These are phyloP conservation scores for Lepidurus apus DNA, from an alignment of 1,140 invertebrate genomes.

Conservation along the genomic window DNA sequence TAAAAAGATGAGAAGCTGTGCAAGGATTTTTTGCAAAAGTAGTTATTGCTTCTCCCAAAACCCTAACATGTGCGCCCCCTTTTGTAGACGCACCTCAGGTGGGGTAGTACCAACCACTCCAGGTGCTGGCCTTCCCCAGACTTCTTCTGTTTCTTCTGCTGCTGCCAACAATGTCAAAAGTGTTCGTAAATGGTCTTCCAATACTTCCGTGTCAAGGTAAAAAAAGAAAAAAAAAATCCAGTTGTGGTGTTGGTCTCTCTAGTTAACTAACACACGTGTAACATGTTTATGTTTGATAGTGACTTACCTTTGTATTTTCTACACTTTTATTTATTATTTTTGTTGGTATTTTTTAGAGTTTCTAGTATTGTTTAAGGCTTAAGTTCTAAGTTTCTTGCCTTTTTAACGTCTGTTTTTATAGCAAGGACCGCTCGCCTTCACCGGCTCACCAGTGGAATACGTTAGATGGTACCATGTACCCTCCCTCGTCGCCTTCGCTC, in stretches of 20 bases:
- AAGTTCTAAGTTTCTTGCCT: constrained; percentile 13
- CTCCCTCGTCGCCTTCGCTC: constrained; percentile 52
- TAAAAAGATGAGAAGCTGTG: background rate
- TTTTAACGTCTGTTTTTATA: constrained; percentile 40
- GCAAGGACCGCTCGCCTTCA: constrained; percentile 53
- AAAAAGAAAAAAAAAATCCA: background rate
- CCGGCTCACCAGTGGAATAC: constrained; percentile 41
- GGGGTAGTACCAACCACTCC: background rate
- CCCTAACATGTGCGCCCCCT: background rate
- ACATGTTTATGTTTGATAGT: background rate
- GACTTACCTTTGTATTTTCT: background rate
- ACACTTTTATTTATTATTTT: constrained; percentile 29
- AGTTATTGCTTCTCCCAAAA: background rate
- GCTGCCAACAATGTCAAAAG: constrained; percentile 25
- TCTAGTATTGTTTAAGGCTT: background rate
- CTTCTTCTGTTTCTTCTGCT: constrained; percentile 30
- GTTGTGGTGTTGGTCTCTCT: background rate
- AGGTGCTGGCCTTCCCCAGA: constrained; percentile 21
- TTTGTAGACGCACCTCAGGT: constrained; percentile 27
- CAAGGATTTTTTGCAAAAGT: background rate
- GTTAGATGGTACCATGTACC: constrained; percentile 33
- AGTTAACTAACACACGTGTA: background rate
- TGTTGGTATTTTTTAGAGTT: too few species aligned
- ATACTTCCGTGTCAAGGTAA: constrained; percentile 40
- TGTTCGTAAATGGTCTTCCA: constrained; percentile 40